Conservation (phyloP, 2,797 vertebrate species). For the Pteropus rufus region DNA sequence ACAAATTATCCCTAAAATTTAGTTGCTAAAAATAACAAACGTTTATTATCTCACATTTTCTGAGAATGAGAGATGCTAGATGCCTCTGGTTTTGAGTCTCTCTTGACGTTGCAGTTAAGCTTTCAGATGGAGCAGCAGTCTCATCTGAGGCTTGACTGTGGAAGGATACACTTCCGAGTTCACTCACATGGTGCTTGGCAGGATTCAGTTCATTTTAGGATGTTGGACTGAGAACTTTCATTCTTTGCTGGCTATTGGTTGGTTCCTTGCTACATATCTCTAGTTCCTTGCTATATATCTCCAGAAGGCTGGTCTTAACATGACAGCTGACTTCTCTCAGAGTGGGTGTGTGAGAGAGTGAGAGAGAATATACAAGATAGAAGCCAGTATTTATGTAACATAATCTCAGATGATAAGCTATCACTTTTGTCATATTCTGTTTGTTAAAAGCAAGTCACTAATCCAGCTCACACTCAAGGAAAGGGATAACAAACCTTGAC, state of each 20-base stretch:
- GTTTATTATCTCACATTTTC: neutral
- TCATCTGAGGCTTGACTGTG: neutral
- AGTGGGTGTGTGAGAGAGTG: neutral
- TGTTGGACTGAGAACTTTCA: neutral
- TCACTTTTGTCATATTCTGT: neutral
- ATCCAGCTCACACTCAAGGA: neutral
- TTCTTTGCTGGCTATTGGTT: neutral
- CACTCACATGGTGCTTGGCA: neutral
- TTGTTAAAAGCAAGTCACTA: neutral
- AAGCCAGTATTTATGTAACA: neutral
- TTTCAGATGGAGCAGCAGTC: neutral
- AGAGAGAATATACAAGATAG: neutral
- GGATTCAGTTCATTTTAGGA: neutral
- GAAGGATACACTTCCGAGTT: neutral
- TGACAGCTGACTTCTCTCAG: neutral
- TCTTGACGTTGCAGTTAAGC: neutral
- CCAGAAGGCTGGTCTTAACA: neutral
- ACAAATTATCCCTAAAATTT: neutral
- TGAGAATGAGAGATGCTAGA: neutral
- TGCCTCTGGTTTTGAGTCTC: neutral
- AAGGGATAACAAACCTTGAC: neutral
- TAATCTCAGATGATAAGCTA: neutral
- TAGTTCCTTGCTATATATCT: neutral
- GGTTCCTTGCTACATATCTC: neutral
- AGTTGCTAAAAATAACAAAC: neutral